A percentile compares a stretch with the other conserved stretches of the same genome.
Conservation (phyloP, 2,797 vertebrate species). For the Sebastes iracundus region DNA sequence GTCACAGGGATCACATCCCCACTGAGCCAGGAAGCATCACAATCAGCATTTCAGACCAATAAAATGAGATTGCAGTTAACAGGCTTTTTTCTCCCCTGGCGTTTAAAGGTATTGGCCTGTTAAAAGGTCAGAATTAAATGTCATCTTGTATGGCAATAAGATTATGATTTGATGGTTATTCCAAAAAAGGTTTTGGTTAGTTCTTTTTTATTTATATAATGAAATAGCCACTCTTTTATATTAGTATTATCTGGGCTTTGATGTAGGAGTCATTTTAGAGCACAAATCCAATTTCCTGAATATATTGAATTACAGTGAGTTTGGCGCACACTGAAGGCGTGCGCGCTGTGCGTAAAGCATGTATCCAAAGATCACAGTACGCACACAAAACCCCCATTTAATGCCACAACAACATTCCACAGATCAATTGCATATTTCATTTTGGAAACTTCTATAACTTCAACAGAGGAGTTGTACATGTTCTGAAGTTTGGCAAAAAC, state of each 20-base stretch:
- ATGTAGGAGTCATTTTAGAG: not conserved
- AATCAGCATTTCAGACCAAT: constrained; percentile 20
- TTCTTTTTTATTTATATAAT: not conserved
- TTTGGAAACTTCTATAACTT: constrained; percentile 17
- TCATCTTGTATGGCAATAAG: constrained; percentile 27
- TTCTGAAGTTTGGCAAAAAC: constrained; percentile 5
- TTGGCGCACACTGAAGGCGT: not conserved
- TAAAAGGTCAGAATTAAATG: constrained; percentile 55
- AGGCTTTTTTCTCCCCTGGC: constrained; percentile 4
- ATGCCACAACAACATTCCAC: constrained; percentile 10
- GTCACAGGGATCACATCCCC: constrained; percentile 50
- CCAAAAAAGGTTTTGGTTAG: not conserved
- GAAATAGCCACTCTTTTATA: constrained; percentile 1
- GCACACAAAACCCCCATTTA: constrained; percentile 10
- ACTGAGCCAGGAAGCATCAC: constrained; percentile 36
- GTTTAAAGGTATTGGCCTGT: constrained; percentile 4
- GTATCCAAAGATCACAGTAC: not conserved
- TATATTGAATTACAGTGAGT: constrained; percentile 20
- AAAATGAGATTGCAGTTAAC: constrained; percentile 23
- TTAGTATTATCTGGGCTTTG: not conserved
- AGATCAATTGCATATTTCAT: not conserved
- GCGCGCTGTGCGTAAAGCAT: constrained; percentile 54
- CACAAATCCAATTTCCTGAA: not conserved
- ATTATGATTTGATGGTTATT: constrained; percentile 16
- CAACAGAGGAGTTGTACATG: constrained; percentile 17